These are phyloP conservation scores for Anoplophora glabripennis DNA, from an alignment of 1,140 invertebrate species.

Conservation along the genomic window DNA sequence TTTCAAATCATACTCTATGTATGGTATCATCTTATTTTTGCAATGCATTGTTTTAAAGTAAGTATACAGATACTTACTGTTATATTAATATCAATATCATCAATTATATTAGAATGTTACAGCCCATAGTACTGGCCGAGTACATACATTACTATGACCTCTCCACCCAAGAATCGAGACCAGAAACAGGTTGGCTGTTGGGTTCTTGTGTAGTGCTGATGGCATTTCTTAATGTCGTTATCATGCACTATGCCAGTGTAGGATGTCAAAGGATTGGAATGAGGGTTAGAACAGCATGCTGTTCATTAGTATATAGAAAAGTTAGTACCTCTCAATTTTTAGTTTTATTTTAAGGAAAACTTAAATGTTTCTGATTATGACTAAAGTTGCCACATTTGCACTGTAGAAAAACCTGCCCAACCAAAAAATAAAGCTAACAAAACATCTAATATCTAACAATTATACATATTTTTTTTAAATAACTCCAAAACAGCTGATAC, in stretches of 20 bases:
- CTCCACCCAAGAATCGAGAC: neutral
- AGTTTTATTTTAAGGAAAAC: neutral
- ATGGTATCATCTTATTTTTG: constrained; percentile 37
- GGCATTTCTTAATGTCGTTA: constrained; percentile 46
- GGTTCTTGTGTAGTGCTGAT: constrained; percentile 50
- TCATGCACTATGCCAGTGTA: constrained; percentile 50
- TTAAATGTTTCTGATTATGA: neutral
- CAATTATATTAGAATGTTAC: constrained; percentile 30
- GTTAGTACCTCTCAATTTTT: constrained; percentile 49
- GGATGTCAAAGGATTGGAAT: constrained; percentile 53
- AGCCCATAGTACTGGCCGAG: constrained; percentile 35
- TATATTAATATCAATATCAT: constrained; percentile 4
- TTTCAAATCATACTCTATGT: constrained; percentile 33
- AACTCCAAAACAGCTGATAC: too few species aligned
- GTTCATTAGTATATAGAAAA: constrained; percentile 57
- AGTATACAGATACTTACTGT: constrained; percentile 3
- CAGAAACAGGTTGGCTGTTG: constrained; percentile 50
- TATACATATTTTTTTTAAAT: too few species aligned
- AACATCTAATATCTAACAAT: too few species aligned
- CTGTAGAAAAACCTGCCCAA: too few species aligned
- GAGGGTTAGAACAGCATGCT: constrained; percentile 54
- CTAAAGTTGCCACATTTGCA: too few species aligned
- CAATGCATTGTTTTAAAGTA: constrained; percentile 39
- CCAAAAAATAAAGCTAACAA: too few species aligned
- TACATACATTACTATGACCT: constrained; percentile 51